Evolutionary conservation across 2,797 vertebrate genomes (phyloP), one percentile per base, ranked within the genome.

Genomic region (Melanotaenia maccullochi): DNA sequence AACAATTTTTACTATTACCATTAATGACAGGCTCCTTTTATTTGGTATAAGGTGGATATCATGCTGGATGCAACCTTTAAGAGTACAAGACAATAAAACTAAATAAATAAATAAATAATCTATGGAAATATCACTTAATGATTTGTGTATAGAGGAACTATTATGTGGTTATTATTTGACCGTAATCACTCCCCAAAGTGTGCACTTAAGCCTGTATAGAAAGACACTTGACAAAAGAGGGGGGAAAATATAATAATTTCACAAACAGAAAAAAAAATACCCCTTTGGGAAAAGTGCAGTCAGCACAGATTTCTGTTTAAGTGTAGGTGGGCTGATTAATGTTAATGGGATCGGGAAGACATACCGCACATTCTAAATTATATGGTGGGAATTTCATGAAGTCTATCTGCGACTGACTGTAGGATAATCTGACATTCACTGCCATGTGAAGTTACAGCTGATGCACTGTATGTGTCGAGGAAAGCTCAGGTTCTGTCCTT

Each of bases 301-400:
- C 68, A 57, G 22, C 40, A 54, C 59, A 76, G 65, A 71, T 76
- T 42, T 52, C 42, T 28, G 76, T 65, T 74, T 20, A 33, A 59
- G 69, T 16, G 60, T 28, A 77, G 58, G 60, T 18, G 24, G 7
- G 69, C 36, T 63, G 30, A 73, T 73, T 28, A 75, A 75, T 51
- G 44, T 70, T 78, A 70, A 72, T 65, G 32, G 60, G 2, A 52
- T 60, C 28, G 22, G 25, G 58, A 68, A 52, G 55, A 74, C 61
- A 47, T 54, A 25, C 25, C 35, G 33, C 52, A 42, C n/a, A 36
- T 20, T 69, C 1, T 32, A 25, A 60, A 5, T 54, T 49, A 42
- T 63, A 49, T 30, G 25, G 56, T 32, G 38, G 11, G 33, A 54
- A 54, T 14, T 62, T 74, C 22, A 59, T 65, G 6, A 56, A 28